Evolutionary conservation across 2,888 invertebrate species (phyloP), one percentile per base, ranked within the genome.

Genomic region (Sturmia bella): DNA sequence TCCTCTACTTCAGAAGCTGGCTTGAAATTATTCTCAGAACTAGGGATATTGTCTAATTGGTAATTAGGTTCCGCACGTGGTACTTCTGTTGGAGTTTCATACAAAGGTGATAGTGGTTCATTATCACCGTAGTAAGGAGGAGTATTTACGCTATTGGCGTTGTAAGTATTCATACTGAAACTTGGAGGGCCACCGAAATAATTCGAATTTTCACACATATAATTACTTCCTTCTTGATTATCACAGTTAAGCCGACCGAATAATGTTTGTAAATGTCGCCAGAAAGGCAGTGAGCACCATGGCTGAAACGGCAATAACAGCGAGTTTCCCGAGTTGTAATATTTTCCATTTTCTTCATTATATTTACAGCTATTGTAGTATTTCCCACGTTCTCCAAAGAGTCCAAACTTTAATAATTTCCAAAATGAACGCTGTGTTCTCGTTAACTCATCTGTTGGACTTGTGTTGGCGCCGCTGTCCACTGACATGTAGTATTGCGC

Each of bases 401-500:
- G 32, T 0, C 78, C 76, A 21, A 69, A 17, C 54, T 74, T 76
- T 1, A 83, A 74, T 21, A 84, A 50, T 12, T 83, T 81, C 83
- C 73, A 84, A 52, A 84, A 79, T 1, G 81, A 83, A 39, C 81
- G 79, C 27, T 81, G 83, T 7, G 79, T 79, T 13, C 83, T 81
- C 48, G 63, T 75, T 13, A 84, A 15, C 3, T 84, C 83, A 50
- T 80, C 84, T 6, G 73, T 64, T 19, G 83, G 79, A 13, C 48
- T 75, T 21, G 27, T 68, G 3, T 83, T 45, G 15, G 70, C 11
- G 12, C 52, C 68, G 9, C 56, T 76, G 52, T 84, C 83, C 11
- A 64, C 75, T 9, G 78, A 45, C 24, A 83, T 56, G 64, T 84
- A 84, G 43, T 84, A 83, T 11, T 45, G 63, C 0, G 78, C 75